Conservation (phyloP, 2,797 vertebrate genomes). For the Epinephelus coioides region DNA sequence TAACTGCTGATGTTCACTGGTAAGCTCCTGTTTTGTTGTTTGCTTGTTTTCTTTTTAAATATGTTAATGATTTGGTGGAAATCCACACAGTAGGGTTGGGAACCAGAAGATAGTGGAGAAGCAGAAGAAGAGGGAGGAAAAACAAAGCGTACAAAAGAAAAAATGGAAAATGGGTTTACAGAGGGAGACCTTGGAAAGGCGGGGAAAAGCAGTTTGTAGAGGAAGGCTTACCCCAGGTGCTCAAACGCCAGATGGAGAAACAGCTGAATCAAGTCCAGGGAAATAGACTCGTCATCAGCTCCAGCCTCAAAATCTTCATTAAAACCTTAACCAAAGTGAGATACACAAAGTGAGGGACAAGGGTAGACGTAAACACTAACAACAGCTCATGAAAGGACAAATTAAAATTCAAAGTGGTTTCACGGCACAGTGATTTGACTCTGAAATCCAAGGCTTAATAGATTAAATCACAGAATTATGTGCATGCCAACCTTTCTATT, state of each 20-base stretch:
- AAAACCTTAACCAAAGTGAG: constrained; percentile 53
- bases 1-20: not conserved
- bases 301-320: constrained; percentile 61
- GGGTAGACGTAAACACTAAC: constrained; percentile 42
- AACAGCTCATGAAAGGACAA: constrained; percentile 51
- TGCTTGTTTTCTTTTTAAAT: constrained; percentile 1
- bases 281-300: constrained; percentile 67
- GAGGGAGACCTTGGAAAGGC: constrained; percentile 21
- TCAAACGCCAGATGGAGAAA: constrained; percentile 74
- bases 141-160: constrained; percentile 20
- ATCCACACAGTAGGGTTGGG: constrained; percentile 7
- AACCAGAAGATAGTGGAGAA: constrained; percentile 11
- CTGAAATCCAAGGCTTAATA: constrained; percentile 69
- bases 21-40: not conserved
- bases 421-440: constrained; percentile 65
- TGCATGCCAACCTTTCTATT: constrained; percentile 68
- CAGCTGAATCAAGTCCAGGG: constrained; percentile 71
- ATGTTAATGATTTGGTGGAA: constrained; percentile 21
- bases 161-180: constrained; percentile 19
- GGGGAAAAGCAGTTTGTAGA: constrained; percentile 40
- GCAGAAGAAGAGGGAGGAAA: constrained; percentile 2
- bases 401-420: constrained; percentile 78
- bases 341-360: constrained; percentile 42
- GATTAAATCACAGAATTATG: constrained; percentile 75
- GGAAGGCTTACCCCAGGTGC: constrained; percentile 69